Conservation (phyloP, 2,888 invertebrate species). For the Mythimna ferrago region DNA sequence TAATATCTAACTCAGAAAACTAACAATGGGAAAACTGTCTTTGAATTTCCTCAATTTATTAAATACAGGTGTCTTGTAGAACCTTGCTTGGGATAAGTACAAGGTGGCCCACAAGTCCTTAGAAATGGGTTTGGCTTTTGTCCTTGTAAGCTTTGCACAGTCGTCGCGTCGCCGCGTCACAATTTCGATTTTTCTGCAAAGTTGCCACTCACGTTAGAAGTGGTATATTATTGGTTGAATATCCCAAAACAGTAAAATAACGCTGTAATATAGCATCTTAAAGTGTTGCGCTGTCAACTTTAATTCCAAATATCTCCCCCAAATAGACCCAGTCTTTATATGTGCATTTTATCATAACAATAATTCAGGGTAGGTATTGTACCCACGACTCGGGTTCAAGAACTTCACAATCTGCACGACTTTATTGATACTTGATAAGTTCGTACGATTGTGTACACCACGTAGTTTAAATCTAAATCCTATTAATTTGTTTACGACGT, state of each 20-base stretch:
- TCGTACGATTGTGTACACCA: not conserved
- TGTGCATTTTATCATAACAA: not conserved
- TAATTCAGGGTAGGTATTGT: not conserved
- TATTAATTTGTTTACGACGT: not conserved
- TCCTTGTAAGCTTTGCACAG: not conserved
- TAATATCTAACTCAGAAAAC: not conserved
- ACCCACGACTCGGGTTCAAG: not conserved
- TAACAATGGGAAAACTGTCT: not conserved
- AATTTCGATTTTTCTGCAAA: not conserved
- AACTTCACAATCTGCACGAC: not conserved
- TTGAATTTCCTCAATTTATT: not conserved
- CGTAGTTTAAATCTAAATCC: not conserved
- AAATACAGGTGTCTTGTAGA: not conserved
- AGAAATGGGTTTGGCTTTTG: not conserved
- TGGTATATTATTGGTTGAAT: not conserved
- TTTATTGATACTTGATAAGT: not conserved
- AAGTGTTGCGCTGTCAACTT: not conserved
- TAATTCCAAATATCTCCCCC: not conserved
- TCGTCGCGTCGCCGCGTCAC: not conserved
- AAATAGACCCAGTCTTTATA: not conserved
- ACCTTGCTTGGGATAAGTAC: not conserved
- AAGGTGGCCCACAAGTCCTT: constrained; percentile 6
- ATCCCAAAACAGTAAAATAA: not conserved
- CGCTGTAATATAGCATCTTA: not conserved
- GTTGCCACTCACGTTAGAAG: not conserved